Evolutionary conservation across 2,888 invertebrate genomes (phyloP).

Genomic region (Diogma glabrata): DNA sequence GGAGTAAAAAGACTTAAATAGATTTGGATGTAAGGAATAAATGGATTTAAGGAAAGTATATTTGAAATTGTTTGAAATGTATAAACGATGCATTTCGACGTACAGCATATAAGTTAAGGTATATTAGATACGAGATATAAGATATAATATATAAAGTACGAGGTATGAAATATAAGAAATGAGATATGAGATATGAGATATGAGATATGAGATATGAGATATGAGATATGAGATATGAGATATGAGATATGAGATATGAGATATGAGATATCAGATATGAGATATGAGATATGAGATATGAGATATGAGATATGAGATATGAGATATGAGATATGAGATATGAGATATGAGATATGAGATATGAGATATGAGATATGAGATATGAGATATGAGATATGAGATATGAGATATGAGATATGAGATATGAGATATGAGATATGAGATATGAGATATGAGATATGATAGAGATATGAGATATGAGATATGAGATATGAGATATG

Average conservation of each 20-base stretch:
- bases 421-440: not conserved
- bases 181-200: not conserved
- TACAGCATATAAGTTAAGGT: not conserved
- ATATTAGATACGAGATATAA: not conserved
- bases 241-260: not conserved
- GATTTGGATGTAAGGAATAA: too few species aligned
- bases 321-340: not conserved
- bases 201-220: not conserved
- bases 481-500: not conserved
- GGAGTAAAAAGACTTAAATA: too few species aligned
- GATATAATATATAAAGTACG: not conserved
- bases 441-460: not conserved
- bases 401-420: not conserved
- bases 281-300: not conserved
- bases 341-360: not conserved
- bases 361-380: not conserved
- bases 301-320: not conserved
- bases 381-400: not conserved
- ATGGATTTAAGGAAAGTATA: too few species aligned
- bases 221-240: not conserved
- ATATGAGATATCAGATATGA: not conserved
- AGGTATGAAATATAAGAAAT: not conserved
- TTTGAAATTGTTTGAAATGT: too few species aligned
- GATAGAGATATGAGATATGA: not conserved
- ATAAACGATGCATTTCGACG: too few species aligned